Evolutionary conservation across 2,113 vertebrate genomes (phyloP), one percentile per base, ranked within the genome.

Genomic region (Stigmatopora nigra): DNA sequence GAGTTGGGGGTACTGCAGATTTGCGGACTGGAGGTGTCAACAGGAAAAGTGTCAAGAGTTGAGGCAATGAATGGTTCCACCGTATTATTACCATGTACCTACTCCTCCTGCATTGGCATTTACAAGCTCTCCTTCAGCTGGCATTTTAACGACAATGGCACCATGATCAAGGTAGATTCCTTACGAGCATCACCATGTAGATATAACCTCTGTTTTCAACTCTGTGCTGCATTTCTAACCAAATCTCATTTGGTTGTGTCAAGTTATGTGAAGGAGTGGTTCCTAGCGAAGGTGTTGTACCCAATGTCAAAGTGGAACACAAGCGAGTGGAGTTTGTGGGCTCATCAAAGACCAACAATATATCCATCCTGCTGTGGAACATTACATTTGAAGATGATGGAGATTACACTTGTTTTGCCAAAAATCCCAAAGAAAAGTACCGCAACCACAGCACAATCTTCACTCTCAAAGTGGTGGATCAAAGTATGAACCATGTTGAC

Each of bases 331-430:
- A 89, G n/a, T 92, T 98, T 3, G 88, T 91, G 0, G 94, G 95
- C 31, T 85, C 90, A 7, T 92, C 91, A 0, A 92, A 92, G 61
- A 78, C 71, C 45, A 95, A 88, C 85, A 91, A 92, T 82, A 93
- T 99, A 74, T 97, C 96, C 69, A 92, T 99, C 41, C 64, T 94
- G 55, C 84, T 99, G 70, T 91, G 68, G 38, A 78, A 85, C 1
- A 90, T 97, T 84, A 95, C 95, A 35, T 97, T 96, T 76, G 92
- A 92, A 0, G 96, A 99, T 4, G 85, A 91, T 0, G 97, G 97
- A 31, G 86, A 88, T 0, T 99, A 99, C 78, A 93, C 89, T 64
- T 99, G 97, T 78, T 88, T 91, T 0, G 96, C 92, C 82, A 91
- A 53, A 76, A 99, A 99, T 81, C 92, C 89, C 48, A 94, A 89